Evolutionary conservation across 2,888 invertebrate genomes (phyloP), one percentile per base, ranked within the genome.

Genomic region (Pheosia tremula): DNA sequence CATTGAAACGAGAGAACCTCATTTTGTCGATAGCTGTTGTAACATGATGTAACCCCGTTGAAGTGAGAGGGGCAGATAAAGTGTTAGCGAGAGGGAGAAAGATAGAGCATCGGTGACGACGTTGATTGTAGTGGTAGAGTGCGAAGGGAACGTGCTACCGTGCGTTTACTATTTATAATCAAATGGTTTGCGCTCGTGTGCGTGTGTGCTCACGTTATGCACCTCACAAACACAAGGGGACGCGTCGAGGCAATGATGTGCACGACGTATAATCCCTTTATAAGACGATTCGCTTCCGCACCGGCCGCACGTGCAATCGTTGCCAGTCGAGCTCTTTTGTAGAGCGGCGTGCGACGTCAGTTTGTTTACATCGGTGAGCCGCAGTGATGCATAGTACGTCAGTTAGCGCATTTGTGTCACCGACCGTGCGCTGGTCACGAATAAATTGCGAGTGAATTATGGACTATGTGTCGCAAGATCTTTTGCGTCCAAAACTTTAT

Each of bases 151-250:
- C 91, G 89, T 90, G 93, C 93, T 93, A 92, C 93, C 88, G 93
- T 92, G 92, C 90, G 92, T 90, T 92, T 84, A 91, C 92, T 92
- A 91, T 93, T 93, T 93, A 91, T 93, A 92, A 92, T 93, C 89
- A 90, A 92, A 92, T 90, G 85, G 83, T 78, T 76, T 77, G 79
- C 67, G 68, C 74, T 75, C 77, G 91, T 92, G 91, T 88, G 90
- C 84, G 88, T 83, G 85, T 86, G 85, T 88, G 81, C 81, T 82
- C 79, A 92, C 91, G 82, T 86, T 89, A 91, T 93, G 91, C 93
- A 92, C 87, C 88, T 82, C 89, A 85, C 91, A 64, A 82, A 82
- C 82, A 89, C 84, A 83, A 63, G 75, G 69, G 78, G 75, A 67
- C 73, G 82, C 83, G 83, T 76, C 83, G 83, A 90, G 86, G 93